Percentiles rank a stretch among this genome's conserved stretches.
Evolutionary conservation across 2,113 vertebrate genomes (phyloP).

Genomic region (Danionella cerebrum): DNA sequence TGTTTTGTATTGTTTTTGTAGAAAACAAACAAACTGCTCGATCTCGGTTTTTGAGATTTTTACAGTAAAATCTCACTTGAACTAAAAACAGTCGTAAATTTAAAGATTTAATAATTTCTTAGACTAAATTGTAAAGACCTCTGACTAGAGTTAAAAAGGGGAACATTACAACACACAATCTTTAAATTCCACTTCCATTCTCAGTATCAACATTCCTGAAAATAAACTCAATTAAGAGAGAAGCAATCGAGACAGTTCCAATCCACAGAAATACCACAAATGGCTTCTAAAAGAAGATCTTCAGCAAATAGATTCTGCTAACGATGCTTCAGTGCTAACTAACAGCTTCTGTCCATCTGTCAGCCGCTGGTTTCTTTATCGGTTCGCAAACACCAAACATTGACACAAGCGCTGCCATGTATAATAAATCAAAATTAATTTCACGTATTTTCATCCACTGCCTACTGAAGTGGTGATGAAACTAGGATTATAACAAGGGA

Average conservation of each 20-base stretch:
- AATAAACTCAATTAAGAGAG: neutral
- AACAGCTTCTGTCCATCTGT: slow-evolving; percentile 10
- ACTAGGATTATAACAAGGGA: neutral
- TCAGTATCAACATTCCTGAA: neutral
- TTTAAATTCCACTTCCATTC: slow-evolving; percentile 12
- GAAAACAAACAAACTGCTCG: too few species aligned
- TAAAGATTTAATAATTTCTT: too few species aligned
- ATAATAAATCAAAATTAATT: neutral
- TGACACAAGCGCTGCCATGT: neutral
- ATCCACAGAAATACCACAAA: neutral
- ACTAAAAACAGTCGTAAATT: too few species aligned
- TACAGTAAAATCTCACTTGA: too few species aligned
- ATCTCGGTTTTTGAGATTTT: too few species aligned
- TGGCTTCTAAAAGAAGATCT: neutral
- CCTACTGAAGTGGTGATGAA: neutral
- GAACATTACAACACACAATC: too few species aligned
- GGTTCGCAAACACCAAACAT: neutral
- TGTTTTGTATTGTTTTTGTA: too few species aligned
- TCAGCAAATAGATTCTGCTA: neutral
- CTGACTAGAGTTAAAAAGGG: too few species aligned
- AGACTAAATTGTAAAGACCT: too few species aligned
- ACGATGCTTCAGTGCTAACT: neutral
- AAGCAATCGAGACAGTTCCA: neutral
- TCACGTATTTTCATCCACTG: neutral
- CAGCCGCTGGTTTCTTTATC: slow-evolving; percentile 13